A percentile compares a stretch with the other conserved stretches of the same genome.
Evolutionary conservation across 2,113 vertebrate genomes (phyloP).

Genomic region (Syrmaticus mikado): DNA sequence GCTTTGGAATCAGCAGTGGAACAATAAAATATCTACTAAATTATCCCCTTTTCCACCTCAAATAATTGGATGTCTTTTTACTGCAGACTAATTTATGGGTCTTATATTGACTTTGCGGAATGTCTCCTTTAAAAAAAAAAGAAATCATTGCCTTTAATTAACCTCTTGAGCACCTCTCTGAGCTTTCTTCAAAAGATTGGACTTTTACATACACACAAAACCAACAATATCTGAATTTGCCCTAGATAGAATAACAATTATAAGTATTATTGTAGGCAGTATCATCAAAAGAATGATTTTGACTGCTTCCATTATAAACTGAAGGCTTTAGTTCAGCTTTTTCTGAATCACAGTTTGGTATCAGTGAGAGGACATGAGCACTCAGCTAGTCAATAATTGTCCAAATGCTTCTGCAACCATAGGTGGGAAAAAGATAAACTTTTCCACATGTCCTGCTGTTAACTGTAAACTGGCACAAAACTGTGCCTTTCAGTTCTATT

Average conservation of each 20-base stretch:
- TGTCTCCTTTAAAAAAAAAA: neutral
- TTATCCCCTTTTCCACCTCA: neutral
- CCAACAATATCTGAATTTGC: neutral
- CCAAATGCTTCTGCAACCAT: neutral
- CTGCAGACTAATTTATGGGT: neutral
- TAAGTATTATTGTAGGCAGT: neutral
- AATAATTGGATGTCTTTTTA: constrained; percentile 23
- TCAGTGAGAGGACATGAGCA: neutral
- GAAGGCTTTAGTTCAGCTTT: neutral
- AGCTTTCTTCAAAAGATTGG: constrained; percentile 6
- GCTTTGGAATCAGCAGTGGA: neutral
- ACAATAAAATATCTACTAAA: neutral
- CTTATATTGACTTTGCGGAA: neutral
- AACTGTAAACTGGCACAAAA: neutral
- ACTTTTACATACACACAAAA: neutral
- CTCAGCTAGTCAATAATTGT: neutral
- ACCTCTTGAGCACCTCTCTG: neutral
- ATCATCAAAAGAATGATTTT: neutral
- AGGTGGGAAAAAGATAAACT: neutral
- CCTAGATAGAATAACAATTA: neutral
- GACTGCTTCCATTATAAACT: neutral
- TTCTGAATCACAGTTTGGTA: neutral
- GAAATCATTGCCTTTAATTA: neutral
- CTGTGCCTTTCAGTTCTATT: neutral
- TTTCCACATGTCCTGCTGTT: neutral